These are phyloP conservation scores for Rhabditophanes sp. DNA, from an alignment of 2,888 invertebrate species.

Conservation along the genomic window DNA sequence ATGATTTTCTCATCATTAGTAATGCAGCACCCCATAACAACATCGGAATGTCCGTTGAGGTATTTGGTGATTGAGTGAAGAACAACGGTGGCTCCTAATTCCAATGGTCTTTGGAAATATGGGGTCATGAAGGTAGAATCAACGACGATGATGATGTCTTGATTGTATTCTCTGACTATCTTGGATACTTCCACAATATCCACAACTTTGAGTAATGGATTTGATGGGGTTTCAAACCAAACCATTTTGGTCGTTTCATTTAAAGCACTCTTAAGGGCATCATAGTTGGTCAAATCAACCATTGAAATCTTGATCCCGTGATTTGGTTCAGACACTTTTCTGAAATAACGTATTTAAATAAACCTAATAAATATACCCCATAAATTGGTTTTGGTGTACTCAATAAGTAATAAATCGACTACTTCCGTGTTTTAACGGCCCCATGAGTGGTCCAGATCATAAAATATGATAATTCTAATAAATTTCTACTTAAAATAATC, in stretches of 20 bases:
- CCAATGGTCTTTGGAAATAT: conserved; percentile 60
- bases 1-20: conserved; percentile 60
- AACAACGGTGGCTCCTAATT: conserved; percentile 74
- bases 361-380: too few relatives aligned
- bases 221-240: conserved; percentile 92
- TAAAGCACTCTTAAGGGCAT: conserved; percentile 57
- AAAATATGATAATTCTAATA: too few relatives aligned
- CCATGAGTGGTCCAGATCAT: too few relatives aligned
- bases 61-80: conserved; percentile 88
- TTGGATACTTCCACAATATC: conserved; percentile 58
- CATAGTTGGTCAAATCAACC: conserved; percentile 59
- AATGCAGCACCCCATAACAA: conserved; percentile 78
- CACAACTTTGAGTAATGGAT: conserved; percentile 73
- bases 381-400: too few relatives aligned
- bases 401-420: too few relatives aligned
- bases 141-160: conserved; percentile 54
- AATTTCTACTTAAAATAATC: too few relatives aligned
- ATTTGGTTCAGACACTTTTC: conserved; percentile 49
- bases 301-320: conserved; percentile 63
- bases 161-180: conserved; percentile 49
- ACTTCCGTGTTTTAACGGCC: too few relatives aligned
- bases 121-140: conserved; percentile 81
- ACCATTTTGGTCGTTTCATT: conserved; percentile 68
- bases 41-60: conserved; percentile 93
- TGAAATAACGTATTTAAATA: conserved; percentile 50